These are phyloP conservation scores for Cisticola juncidis DNA, from an alignment of 2,113 vertebrate species.

Conservation along the genomic window DNA sequence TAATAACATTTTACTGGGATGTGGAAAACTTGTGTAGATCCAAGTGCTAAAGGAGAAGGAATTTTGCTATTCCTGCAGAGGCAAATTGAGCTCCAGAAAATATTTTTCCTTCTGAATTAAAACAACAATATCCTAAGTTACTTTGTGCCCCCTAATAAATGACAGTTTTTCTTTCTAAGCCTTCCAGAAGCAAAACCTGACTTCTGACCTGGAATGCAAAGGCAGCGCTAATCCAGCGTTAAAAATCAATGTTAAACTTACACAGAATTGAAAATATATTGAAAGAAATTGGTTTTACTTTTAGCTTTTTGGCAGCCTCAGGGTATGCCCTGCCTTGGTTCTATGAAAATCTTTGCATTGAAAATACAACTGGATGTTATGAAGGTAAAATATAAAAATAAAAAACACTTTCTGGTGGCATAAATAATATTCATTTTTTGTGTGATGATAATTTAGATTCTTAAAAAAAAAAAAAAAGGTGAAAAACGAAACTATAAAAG, in stretches of 20 bases:
- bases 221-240: not conserved
- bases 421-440: fast-evolving
- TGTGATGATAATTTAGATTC: not conserved
- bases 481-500: not conserved
- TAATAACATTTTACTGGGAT: not conserved
- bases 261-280: not conserved
- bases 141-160: not conserved
- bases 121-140: not conserved
- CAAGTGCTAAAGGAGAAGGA: not conserved
- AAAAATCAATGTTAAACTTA: not conserved
- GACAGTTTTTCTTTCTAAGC: conserved; percentile 2
- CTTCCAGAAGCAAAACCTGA: not conserved
- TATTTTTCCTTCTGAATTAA: conserved; percentile 1
- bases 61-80: not conserved
- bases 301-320: not conserved
- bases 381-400: not conserved
- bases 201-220: not conserved
- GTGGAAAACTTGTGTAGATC: not conserved
- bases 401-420: not conserved
- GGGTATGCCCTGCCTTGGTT: fast-evolving
- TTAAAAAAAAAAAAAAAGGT: not conserved
- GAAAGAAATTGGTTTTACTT: not conserved
- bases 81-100: not conserved
- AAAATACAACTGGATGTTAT: fast-evolving
- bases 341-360: not conserved